A percentile compares a stretch with the other conserved stretches of the same genome.
phyloP scores from a whole-genome alignment of 2,113 vertebrate genomes.

The Sylvia atricapilla region DNA sequence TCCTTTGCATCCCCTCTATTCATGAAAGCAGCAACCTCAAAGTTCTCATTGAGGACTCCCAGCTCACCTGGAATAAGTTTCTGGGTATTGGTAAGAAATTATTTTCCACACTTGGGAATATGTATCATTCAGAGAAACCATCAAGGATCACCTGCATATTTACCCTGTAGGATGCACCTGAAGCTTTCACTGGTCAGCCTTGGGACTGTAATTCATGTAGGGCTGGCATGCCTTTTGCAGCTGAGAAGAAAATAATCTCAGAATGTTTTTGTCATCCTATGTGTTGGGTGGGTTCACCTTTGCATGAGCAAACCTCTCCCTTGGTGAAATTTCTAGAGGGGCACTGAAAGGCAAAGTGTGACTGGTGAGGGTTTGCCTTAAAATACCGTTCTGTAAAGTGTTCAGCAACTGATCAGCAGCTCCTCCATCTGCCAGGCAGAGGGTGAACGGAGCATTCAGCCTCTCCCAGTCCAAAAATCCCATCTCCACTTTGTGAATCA shows the following conservation, averaged over 20 bases:
- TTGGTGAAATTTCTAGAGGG: background rate
- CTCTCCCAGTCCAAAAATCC: background rate
- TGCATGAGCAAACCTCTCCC: background rate
- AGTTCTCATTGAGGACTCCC: background rate
- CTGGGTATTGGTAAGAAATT: slow-evolving; percentile 8
- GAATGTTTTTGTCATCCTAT: background rate
- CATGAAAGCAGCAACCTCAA: slow-evolving; percentile 8
- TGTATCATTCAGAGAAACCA: background rate
- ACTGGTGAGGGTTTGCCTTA: background rate
- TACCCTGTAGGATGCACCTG: background rate
- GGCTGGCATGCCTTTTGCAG: background rate
- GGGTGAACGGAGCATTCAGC: no score
- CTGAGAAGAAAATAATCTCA: background rate
- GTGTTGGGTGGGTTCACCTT: background rate
- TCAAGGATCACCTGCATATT: background rate
- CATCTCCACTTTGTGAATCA: background rate
- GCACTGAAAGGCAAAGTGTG: background rate
- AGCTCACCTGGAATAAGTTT: background rate
- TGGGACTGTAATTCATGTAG: background rate
- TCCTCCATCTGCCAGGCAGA: background rate
- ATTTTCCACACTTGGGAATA: background rate
- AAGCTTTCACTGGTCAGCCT: background rate
- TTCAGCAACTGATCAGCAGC: background rate
- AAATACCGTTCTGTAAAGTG: background rate
- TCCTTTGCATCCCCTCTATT: background rate